Evolutionary conservation across 2,797 vertebrate genomes (phyloP), one percentile per base, ranked within the genome.

Genomic region (Melanogrammus aeglefinus): DNA sequence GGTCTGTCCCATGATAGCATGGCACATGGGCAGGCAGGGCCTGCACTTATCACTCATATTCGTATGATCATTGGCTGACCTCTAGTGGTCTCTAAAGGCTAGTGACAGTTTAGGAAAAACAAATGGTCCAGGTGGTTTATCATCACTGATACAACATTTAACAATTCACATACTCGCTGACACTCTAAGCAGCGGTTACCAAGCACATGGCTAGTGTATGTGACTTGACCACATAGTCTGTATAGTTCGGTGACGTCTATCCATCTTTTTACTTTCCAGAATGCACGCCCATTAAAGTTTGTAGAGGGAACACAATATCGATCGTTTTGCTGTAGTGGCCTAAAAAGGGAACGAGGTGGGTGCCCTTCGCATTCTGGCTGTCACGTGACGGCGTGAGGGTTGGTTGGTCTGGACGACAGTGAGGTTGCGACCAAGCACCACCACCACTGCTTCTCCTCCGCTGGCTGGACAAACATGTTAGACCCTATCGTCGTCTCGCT

Each of bases 11-110:
- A 63, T 63, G 57, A 18, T 24, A 18, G 47, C n/a, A 24, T 8
- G 24, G n/a, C 18, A 21, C 47, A 9, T 24, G 7, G 57, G n/a
- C 8, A 63, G n/a, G 57, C 57, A 18, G 18, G 47, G n/a, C 57
- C 57, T 63, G n/a, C 21, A 21, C 57, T 6, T 27, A 12, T 27
- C 24, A 69, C 63, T 69, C 2, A 27, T 70, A 36, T 24, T 24
- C 8, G 47, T 4, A 35, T 76, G 79, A 86, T 82, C 36, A 82
- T 31, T 80, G 78, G 73, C 75, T 84, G 88, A 87, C 90, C 88
- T 86, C 92, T 90, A 81, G 76, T 89, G 92, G 90, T 79, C 79
- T 18, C 38, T 75, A 3, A 1, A 77, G 66, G 21, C 83, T 75
- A 47, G 2, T 13, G 85, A 82, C 88, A 89, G 38, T 18, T 71